Evolutionary conservation across 2,888 invertebrate genomes (phyloP).

Genomic region (Melanargia galathea): DNA sequence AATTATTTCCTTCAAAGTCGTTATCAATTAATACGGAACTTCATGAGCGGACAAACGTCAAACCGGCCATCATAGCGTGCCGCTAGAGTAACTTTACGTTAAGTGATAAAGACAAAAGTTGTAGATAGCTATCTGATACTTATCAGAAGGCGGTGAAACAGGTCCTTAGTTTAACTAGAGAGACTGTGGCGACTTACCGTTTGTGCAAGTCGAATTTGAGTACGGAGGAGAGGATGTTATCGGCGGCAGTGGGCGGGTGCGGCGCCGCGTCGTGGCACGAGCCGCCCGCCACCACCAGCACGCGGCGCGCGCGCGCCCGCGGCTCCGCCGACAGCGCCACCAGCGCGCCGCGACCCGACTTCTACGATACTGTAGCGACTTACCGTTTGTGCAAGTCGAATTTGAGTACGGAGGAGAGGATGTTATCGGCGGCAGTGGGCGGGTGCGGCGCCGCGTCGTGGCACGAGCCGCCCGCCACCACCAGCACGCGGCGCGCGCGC

Average conservation of each 20-base stretch:
- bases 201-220: conserved; percentile 91
- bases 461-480: conserved; percentile 94
- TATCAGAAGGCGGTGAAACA: no score
- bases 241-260: conserved; percentile 90
- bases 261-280: conserved; percentile 89
- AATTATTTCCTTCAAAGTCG: no score
- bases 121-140: no score
- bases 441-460: conserved; percentile 88
- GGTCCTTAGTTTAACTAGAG: no score
- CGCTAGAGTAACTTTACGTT: no score
- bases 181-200: no score
- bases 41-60: no score
- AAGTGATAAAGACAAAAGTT: no score
- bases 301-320: conserved; percentile 91
- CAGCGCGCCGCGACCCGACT: conserved; percentile 87
- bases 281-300: conserved; percentile 94
- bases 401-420: conserved; percentile 91
- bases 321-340: conserved; percentile 90
- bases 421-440: conserved; percentile 91
- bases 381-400: conserved; percentile 89
- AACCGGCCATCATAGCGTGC: no score
- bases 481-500: conserved; percentile 92
- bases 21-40: no score
- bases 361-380: conserved; percentile 52
- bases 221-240: conserved; percentile 91